Conservation (phyloP, 2,888 invertebrate genomes). For the Baccha elongata region DNA sequence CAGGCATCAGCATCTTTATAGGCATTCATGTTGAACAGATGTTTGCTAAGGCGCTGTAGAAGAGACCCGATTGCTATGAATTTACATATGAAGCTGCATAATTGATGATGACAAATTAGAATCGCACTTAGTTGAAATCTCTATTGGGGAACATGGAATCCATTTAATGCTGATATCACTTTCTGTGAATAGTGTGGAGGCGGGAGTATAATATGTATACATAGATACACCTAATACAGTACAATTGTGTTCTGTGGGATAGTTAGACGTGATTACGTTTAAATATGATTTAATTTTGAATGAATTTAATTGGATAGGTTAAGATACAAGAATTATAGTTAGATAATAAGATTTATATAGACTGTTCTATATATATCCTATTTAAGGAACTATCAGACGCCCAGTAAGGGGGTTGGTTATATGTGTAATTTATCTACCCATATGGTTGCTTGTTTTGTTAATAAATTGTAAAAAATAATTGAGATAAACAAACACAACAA, state of each 20-base stretch:
- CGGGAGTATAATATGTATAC: neutral
- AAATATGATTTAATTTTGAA: no score
- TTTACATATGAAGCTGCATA: conserved; percentile 21
- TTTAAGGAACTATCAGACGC: no score
- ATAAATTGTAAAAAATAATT: no score
- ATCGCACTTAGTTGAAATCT: conserved; percentile 1
- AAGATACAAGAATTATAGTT: no score
- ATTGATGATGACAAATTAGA: conserved; percentile 35
- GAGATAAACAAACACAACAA: no score
- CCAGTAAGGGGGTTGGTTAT: no score
- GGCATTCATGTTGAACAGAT: conserved; percentile 36
- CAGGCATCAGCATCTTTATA: conserved; percentile 3
- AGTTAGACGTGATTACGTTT: neutral
- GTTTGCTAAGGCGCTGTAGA: conserved; percentile 22
- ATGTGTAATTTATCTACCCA: no score
- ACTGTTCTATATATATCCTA: no score
- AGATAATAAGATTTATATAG: no score
- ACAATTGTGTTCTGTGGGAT: no score
- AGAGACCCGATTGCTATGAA: neutral
- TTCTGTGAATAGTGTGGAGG: neutral
- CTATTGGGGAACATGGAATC: neutral
- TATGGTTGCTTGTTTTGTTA: no score
- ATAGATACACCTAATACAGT: neutral
- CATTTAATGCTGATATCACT: conserved; percentile 15
- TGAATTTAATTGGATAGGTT: no score